A percentile compares a stretch with the other conserved stretches of the same genome.
phyloP scores from a whole-genome alignment of 2,113 vertebrate species.

The Physeter macrocephalus region DNA sequence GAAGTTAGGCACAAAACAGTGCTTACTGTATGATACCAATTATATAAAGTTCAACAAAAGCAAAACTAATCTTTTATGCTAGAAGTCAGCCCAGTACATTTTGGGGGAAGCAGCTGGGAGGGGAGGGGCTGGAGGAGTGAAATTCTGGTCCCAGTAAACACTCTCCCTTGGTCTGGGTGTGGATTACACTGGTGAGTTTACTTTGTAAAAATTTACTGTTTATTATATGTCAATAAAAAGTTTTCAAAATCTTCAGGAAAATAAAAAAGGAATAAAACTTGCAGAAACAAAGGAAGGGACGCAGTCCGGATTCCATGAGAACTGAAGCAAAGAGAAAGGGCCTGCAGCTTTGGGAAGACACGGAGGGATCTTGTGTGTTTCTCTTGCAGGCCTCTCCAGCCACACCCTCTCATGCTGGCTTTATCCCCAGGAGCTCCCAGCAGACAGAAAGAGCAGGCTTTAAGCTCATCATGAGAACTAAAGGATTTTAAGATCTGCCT shows the following conservation, averaged over 20 bases:
- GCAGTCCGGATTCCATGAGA: neutral
- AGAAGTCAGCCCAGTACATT: neutral
- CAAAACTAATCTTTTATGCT: neutral
- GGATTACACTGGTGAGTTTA: neutral
- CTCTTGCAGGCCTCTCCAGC: neutral
- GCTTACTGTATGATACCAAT: neutral
- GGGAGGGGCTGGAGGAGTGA: fast-evolving
- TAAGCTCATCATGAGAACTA: neutral
- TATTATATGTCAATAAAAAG: neutral
- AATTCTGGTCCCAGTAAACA: neutral
- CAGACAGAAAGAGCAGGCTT: neutral
- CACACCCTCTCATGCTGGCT: neutral
- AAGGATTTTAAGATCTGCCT: neutral
- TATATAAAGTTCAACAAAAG: neutral
- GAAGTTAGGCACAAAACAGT: neutral
- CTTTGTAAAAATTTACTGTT: neutral
- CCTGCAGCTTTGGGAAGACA: neutral
- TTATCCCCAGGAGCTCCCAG: neutral
- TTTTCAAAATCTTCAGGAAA: neutral
- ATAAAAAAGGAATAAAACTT: neutral
- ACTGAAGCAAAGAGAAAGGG: neutral
- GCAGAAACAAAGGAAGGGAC: neutral
- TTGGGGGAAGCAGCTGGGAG: fast-evolving
- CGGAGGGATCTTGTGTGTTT: neutral
- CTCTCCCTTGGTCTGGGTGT: neutral